Evolutionary conservation across 2,797 vertebrate genomes (phyloP), one percentile per base, ranked within the genome.

Genomic region (Chloroceryle amazona): DNA sequence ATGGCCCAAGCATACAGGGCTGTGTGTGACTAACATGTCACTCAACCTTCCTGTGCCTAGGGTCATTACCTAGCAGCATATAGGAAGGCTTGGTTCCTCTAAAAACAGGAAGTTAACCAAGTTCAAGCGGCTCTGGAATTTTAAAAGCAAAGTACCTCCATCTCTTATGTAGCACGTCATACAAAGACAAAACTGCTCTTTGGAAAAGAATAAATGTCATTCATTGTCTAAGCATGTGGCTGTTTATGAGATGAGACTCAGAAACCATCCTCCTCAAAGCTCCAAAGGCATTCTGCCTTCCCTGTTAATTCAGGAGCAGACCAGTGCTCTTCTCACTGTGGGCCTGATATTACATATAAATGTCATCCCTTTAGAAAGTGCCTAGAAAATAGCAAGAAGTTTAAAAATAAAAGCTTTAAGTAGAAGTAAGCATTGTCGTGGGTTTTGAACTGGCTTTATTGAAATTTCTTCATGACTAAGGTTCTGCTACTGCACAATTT

Each of bases 381-480:
- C 11, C 61, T 72, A 74, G 55, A 79, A 88, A 94, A 79, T 3
- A 81, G 26, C 0, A 0, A 85, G 44, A 63, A 51, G 41, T 42
- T 70, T 87, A 81, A 93, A 95, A 88, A 94, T 67, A 90, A 94
- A 79, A 84, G 22, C 47, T 92, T 65, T 68, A 88, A 88, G 82
- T 37, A 81, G 70, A 92, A 86, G 22, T 23, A 89, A 86, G 35
- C 54, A 44, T 37, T 79, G 61, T 26, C 39, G 68, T 57, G 41
- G 47, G 46, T 42, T 90, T 33, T 84, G 52, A 87, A 83, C 51
- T 58, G 15, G 39, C 37, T 81, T 94, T 78, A 61, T 31, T 67
- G n/a, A 89, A 19, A 65, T 81, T 68, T 74, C 41, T 87, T 71
- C 67, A 60, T 25, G n/a, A 86, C 83, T 54, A 25, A 86, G 20